Evolutionary conservation across 2,888 invertebrate species (phyloP), one percentile per base, ranked within the genome.

Genomic region (Serrognathus titanus): DNA sequence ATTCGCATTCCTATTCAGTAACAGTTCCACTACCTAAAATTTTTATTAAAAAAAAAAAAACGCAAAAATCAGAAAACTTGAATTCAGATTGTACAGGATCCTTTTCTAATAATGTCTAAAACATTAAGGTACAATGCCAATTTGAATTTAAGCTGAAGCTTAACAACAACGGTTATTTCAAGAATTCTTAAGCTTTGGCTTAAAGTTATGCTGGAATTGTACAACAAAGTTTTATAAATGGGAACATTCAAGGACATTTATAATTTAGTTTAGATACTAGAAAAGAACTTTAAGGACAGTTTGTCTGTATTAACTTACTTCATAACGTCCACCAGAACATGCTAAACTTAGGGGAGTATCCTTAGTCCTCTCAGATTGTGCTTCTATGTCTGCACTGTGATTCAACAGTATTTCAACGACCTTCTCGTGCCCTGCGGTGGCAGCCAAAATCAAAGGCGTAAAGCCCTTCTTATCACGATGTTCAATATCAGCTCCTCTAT

Each of bases 401-500:
- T 94, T 94, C 54, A 99, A 80, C 5, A 99, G 84, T 67, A 94
- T 90, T 70, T 97, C 97, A 8, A 97, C 97, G 20, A 95, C 86
- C 74, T 90, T 88, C 58, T 91, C 89, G 75, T 94, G 94, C 0
- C 98, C 98, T 13, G 97, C 97, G 10, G 98, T 97, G 24, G 98
- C 97, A 46, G 97, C 97, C 66, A 98, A 83, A 71, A 98, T 98
- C 41, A 99, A 82, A 0, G 99, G 97, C 0, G 98, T 97, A 77
- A 98, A 98, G 31, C 98, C 97, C 80, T 98, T 99, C 79, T 98
- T 99, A 78, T 99, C 98, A 35, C 97, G 85, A 78, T 99, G 98
- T 78, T 99, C 97, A 75, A 98, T 96, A 76, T 97, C 92, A 0
- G 98, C 96, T 54, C 95, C 95, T 61, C 97, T 86, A 64, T 88